phyloP scores from a whole-genome alignment of 2,797 vertebrate genomes.

The Erethizon dorsatum region DNA sequence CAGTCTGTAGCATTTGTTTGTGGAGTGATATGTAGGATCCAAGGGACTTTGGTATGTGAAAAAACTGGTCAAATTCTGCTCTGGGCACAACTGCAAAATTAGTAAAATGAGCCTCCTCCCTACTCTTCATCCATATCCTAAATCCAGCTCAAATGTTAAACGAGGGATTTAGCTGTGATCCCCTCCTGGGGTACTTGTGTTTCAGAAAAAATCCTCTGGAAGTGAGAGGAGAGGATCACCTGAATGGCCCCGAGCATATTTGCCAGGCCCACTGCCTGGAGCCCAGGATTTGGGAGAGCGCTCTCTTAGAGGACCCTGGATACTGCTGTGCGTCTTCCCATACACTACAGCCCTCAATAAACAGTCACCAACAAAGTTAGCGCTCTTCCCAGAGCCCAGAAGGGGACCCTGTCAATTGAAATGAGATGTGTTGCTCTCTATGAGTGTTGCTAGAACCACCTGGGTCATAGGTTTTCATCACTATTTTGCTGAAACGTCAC shows the following conservation, averaged over 20 bases:
- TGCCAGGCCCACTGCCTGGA: slow-evolving; percentile 24
- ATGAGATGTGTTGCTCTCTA: background rate
- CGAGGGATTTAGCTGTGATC: slow-evolving; percentile 51
- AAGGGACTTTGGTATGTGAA: background rate
- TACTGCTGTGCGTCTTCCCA: background rate
- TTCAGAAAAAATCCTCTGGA: slow-evolving; percentile 60
- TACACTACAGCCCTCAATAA: background rate
- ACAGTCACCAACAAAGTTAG: background rate
- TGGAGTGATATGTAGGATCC: background rate
- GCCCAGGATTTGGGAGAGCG: background rate
- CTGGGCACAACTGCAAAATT: slow-evolving; percentile 33
- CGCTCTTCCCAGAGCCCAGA: background rate
- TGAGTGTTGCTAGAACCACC: background rate
- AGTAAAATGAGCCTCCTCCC: background rate
- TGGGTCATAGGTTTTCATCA: background rate
- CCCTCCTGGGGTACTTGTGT: slow-evolving; percentile 45
- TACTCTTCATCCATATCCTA: slow-evolving; percentile 31
- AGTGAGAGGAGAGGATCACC: slow-evolving; percentile 59
- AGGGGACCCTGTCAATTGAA: background rate
- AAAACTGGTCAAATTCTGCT: slow-evolving; percentile 27
- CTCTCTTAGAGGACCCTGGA: background rate
- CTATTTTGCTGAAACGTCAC: slow-evolving; percentile 33
- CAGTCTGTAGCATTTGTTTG: background rate
- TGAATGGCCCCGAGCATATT: slow-evolving; percentile 43
- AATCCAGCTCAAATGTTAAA: slow-evolving; percentile 68